Conservation (phyloP, 2,113 vertebrate species). For the Stegastes partitus region DNA sequence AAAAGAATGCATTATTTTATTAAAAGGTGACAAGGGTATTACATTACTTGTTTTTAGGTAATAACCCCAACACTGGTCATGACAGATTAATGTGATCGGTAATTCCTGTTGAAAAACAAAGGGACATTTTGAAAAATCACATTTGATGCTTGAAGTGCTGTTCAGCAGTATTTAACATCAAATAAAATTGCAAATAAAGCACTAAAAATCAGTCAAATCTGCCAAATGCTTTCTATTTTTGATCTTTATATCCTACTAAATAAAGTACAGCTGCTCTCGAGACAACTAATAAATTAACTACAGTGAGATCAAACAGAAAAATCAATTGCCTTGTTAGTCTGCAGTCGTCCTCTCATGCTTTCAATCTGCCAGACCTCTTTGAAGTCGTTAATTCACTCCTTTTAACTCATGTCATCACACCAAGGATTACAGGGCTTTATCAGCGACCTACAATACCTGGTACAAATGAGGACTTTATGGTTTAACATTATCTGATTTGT, state of each 20-base stretch:
- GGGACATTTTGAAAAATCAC: too few relatives aligned
- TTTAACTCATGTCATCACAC: slow-evolving; percentile 50
- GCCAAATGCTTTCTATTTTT: neutral
- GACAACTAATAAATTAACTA: slow-evolving; percentile 5
- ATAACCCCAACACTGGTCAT: too few relatives aligned
- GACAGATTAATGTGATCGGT: too few relatives aligned
- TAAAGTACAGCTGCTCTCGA: slow-evolving; percentile 6
- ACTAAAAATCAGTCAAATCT: too few relatives aligned
- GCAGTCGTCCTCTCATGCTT: slow-evolving; percentile 32
- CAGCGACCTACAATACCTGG: slow-evolving; percentile 47
- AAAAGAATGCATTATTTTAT: too few relatives aligned
- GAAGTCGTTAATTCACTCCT: slow-evolving; percentile 52
- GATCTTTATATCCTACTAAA: slow-evolving; percentile 21
- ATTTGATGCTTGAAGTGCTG: neutral
- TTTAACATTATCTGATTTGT: slow-evolving; percentile 22
- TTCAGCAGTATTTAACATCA: neutral
- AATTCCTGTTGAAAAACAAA: too few relatives aligned
- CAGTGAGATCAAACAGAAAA: slow-evolving; percentile 16
- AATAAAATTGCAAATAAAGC: neutral
- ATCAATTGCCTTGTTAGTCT: neutral
- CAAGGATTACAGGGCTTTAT: slow-evolving; percentile 26
- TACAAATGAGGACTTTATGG: slow-evolving; percentile 7
- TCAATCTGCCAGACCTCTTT: slow-evolving; percentile 25
- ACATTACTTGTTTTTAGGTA: too few relatives aligned
- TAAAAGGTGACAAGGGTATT: too few relatives aligned